Percentiles rank a stretch among this genome's conserved stretches.
These are phyloP conservation scores for Glaucidium brasilianum DNA, from an alignment of 2,113 vertebrate genomes.

Conservation along the genomic window DNA sequence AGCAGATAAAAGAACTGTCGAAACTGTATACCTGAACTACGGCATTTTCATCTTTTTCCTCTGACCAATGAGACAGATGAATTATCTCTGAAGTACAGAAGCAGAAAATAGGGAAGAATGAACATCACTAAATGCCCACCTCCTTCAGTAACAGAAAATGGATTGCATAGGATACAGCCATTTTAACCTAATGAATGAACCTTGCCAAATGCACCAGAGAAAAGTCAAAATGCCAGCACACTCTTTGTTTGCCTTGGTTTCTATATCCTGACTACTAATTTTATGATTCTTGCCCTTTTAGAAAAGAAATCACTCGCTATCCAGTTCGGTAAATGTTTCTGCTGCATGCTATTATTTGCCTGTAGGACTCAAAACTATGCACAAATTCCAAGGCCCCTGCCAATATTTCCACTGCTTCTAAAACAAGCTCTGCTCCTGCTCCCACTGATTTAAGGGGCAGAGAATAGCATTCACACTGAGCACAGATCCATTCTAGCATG, in stretches of 20 bases:
- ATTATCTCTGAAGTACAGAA: constrained; percentile 22
- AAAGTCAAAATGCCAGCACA: background rate
- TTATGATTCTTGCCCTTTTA: background rate
- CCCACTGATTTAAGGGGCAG: background rate
- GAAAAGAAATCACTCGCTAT: background rate
- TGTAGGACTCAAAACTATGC: background rate
- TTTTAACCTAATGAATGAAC: background rate
- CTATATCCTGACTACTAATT: background rate
- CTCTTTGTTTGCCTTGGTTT: background rate
- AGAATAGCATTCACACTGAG: background rate
- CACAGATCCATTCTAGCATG: background rate
- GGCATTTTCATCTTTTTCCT: constrained; percentile 4
- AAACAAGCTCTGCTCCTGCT: background rate
- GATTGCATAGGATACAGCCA: background rate
- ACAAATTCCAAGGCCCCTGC: background rate
- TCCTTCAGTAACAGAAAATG: background rate
- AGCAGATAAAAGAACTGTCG: constrained; percentile 9
- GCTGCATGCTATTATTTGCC: background rate
- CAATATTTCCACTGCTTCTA: background rate
- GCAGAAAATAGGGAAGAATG: background rate
- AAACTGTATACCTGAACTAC: background rate
- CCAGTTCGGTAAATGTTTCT: background rate
- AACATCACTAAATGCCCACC: background rate
- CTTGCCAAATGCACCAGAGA: background rate
- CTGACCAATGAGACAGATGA: background rate